These are phyloP conservation scores for Meloidogyne exigua DNA, from an alignment of 1,140 invertebrate species.

Conservation along the genomic window DNA sequence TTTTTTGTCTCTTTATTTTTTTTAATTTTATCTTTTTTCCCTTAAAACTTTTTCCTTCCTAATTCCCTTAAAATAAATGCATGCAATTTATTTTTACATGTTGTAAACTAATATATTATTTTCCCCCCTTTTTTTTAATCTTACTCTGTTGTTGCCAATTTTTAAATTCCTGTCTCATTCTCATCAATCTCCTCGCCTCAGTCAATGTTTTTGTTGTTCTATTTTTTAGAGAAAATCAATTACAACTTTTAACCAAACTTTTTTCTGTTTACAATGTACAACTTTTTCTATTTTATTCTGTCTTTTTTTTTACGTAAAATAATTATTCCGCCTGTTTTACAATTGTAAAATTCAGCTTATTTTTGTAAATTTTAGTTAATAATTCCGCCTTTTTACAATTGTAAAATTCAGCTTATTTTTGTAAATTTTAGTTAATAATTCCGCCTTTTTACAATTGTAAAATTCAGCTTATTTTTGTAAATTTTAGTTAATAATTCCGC, in stretches of 20 bases:
- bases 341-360: too few species aligned
- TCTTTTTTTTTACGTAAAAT: neutral
- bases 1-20: too few species aligned
- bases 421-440: too few species aligned
- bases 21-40: too few species aligned
- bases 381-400: too few species aligned
- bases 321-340: too few species aligned
- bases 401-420: too few species aligned
- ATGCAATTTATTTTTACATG: neutral
- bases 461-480: too few species aligned
- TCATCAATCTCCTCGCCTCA: neutral
- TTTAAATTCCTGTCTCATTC: neutral
- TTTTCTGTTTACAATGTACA: neutral
- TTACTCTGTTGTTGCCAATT: slow-evolving; percentile 4
- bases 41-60: too few species aligned
- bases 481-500: too few species aligned
- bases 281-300: neutral
- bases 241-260: neutral
- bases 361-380: too few species aligned
- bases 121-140: neutral
- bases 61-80: neutral
- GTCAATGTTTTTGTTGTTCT: neutral
- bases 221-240: neutral
- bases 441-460: too few species aligned
- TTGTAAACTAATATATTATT: neutral